Evolutionary conservation across 2,797 vertebrate genomes (phyloP).

Genomic region (Hylomyscus alleni): DNA sequence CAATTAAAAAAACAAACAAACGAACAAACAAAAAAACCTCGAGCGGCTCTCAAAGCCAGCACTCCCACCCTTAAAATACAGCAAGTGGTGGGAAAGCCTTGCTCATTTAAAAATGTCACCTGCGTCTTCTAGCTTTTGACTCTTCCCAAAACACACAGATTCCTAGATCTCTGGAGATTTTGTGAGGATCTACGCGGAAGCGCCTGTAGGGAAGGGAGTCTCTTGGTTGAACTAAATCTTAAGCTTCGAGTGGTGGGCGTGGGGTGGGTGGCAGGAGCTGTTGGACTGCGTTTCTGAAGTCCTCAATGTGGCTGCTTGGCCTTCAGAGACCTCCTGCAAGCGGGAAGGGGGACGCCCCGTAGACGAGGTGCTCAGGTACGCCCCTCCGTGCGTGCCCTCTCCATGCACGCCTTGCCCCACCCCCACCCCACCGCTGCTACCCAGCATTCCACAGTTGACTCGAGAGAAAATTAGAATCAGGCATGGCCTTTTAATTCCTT

Average conservation of each 20-base stretch:
- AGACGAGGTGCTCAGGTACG: not conserved
- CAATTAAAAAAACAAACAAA: not conserved
- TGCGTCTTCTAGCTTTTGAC: not conserved
- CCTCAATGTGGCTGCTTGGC: slow-evolving; percentile 8
- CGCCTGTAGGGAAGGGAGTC: not conserved
- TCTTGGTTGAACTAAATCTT: slow-evolving; percentile 9
- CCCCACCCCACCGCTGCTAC: slow-evolving; percentile 42
- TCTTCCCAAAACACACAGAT: slow-evolving; percentile 50
- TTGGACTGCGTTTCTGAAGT: slow-evolving; percentile 4
- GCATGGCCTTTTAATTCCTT: slow-evolving; percentile 73
- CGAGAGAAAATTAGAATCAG: slow-evolving; percentile 62
- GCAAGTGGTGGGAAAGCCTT: not conserved
- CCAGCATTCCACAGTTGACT: slow-evolving; percentile 68
- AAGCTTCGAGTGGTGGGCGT: not conserved
- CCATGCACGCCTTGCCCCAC: not conserved
- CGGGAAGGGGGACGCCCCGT: not conserved
- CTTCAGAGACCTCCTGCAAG: not conserved
- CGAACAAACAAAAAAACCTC: no score
- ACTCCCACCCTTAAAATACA: slow-evolving; percentile 12
- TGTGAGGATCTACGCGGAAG: not conserved
- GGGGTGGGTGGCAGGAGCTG: slow-evolving; percentile 38
- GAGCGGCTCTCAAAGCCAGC: not conserved
- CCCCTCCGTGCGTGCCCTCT: not conserved
- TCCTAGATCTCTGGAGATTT: slow-evolving; percentile 67
- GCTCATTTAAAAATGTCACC: slow-evolving; percentile 63